These are phyloP conservation scores for Cataglyphis livida DNA, from an alignment of 2,888 invertebrate species.

Conservation along the genomic window DNA sequence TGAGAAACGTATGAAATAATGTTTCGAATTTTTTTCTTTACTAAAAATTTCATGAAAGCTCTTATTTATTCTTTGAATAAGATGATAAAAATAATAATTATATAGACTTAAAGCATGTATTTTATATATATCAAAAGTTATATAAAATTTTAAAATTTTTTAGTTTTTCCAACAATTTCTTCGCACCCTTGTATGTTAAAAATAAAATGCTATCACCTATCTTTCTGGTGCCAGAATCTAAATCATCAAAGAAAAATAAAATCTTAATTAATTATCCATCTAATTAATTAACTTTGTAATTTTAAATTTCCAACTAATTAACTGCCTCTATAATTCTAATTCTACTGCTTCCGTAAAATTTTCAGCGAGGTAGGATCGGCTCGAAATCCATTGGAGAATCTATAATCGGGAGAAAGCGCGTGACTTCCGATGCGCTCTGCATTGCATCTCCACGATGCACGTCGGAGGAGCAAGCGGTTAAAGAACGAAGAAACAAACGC, in stretches of 20 bases:
- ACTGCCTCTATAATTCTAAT: slow-evolving; percentile 2
- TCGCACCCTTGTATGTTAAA: background rate
- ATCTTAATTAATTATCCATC: slow-evolving; percentile 1
- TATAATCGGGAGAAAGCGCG: slow-evolving; percentile 41
- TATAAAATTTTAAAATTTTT: background rate
- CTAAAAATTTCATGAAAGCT: background rate
- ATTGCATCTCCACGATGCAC: slow-evolving; percentile 1
- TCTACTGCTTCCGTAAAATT: background rate
- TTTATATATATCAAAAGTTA: background rate
- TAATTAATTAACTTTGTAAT: slow-evolving; percentile 10
- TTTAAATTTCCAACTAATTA: slow-evolving; percentile 20
- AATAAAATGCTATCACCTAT: background rate
- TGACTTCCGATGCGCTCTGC: slow-evolving; percentile 29
- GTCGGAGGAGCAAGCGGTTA: slow-evolving; percentile 4
- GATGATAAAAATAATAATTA: background rate
- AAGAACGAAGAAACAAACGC: slow-evolving; percentile 37
- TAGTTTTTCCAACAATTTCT: background rate
- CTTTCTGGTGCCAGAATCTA: background rate
- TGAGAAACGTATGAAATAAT: background rate
- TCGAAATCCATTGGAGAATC: slow-evolving; percentile 10
- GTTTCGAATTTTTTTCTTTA: background rate
- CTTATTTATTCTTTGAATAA: background rate
- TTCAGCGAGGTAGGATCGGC: background rate
- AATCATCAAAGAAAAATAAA: background rate
- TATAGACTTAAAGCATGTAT: background rate